These are phyloP conservation scores for Thryonomys swinderianus DNA, from an alignment of 2,113 vertebrate genomes.

Conservation along the genomic window DNA sequence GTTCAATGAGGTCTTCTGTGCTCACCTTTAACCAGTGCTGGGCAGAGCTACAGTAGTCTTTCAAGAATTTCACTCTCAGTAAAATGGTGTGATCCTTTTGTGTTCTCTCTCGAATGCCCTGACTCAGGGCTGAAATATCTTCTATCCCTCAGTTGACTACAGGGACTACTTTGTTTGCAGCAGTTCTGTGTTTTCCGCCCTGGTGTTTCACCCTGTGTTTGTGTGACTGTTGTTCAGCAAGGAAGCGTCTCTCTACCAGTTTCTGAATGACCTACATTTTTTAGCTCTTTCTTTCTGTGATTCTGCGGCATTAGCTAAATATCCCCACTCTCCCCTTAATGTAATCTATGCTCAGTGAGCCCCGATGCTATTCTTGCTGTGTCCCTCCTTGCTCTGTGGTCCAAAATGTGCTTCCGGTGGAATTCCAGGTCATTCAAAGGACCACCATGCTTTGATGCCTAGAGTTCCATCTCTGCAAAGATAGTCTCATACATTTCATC, in stretches of 20 bases:
- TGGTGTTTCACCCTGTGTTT: not conserved
- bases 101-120: not conserved
- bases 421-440: not conserved
- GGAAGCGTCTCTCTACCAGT: not conserved
- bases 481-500: not conserved
- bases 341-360: not conserved
- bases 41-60: not conserved
- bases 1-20: not conserved
- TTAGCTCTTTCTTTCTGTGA: not conserved
- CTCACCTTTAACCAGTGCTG: not conserved
- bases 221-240: not conserved
- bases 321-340: not conserved
- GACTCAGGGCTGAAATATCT: not conserved
- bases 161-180: not conserved
- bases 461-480: not conserved
- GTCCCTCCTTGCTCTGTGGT: not conserved
- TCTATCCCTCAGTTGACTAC: too few species aligned
- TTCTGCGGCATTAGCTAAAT: not conserved
- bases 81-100: not conserved
- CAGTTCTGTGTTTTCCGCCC: not conserved
- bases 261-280: not conserved
- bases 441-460: not conserved
- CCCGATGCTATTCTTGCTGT: fast-evolving
- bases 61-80: not conserved
- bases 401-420: not conserved